phyloP scores from a whole-genome alignment of 1,140 invertebrate species.

The Kradibia gibbosae region DNA sequence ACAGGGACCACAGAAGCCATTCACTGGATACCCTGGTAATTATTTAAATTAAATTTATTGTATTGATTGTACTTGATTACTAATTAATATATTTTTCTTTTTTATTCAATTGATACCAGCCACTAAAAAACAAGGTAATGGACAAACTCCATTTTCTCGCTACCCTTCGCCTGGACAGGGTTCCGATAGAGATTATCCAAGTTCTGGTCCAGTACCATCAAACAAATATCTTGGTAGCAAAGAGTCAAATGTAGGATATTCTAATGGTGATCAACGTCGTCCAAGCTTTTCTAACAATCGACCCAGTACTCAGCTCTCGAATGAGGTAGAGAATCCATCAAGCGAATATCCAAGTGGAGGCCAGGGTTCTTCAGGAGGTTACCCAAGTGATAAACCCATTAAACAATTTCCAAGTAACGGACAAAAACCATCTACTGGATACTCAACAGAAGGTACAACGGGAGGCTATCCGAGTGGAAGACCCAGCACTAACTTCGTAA shows the following conservation, averaged over 20 bases:
- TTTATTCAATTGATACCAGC: too few relatives aligned
- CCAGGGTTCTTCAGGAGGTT: conserved; percentile 31
- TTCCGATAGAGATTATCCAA: conserved; percentile 54
- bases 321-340: conserved; percentile 53
- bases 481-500: conserved; percentile 56
- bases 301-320: too few relatives aligned
- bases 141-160: conserved; percentile 55
- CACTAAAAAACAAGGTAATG: conserved; percentile 53
- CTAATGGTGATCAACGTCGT: conserved; percentile 55
- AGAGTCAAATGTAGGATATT: too few relatives aligned
- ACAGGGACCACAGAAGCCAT: conserved; percentile 53
- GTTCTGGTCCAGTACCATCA: conserved; percentile 54
- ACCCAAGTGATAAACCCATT: too few relatives aligned
- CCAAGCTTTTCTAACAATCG: too few relatives aligned
- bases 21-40: conserved; percentile 53
- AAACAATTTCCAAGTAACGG: too few relatives aligned
- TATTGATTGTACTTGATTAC: background rate
- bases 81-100: conserved; percentile 39
- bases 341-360: conserved; percentile 47
- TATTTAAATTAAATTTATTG: background rate
- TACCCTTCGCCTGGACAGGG: conserved; percentile 54
- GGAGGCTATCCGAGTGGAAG: conserved; percentile 54
- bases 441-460: too few relatives aligned
- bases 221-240: too few relatives aligned
- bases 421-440: conserved; percentile 53